Conservation (phyloP, 2,797 vertebrate genomes). For the Hypotaenidia okinawae region DNA sequence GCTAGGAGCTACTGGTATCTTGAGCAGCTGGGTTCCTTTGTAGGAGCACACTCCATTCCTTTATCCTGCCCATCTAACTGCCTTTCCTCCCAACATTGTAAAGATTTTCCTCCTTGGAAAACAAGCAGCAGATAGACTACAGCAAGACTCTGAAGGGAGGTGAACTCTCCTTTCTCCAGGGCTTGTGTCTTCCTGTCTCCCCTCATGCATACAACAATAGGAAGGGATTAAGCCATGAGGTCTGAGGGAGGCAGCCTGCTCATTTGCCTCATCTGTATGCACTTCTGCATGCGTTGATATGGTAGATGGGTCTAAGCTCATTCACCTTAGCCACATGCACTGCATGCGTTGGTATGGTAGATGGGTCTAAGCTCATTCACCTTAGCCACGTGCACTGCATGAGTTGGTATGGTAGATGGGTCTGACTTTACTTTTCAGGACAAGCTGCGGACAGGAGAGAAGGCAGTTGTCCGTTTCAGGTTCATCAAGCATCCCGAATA, state of each 20-base stretch:
- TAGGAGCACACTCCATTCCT: background rate
- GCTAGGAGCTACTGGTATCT: background rate
- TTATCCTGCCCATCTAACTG: background rate
- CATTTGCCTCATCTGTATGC: background rate
- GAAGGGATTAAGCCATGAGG: background rate
- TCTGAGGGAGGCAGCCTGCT: background rate
- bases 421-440: constrained; percentile 80
- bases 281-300: background rate
- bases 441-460: constrained; percentile 95
- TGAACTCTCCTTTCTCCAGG: background rate
- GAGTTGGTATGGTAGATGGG: background rate
- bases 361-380: background rate
- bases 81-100: background rate
- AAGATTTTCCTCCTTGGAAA: background rate
- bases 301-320: background rate
- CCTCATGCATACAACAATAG: background rate
- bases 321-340: background rate
- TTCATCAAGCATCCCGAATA: constrained; percentile 99
- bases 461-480: constrained; percentile 93
- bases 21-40: background rate
- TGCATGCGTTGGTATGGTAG: background rate
- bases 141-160: background rate
- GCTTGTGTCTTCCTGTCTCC: background rate
- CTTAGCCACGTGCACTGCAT: background rate
- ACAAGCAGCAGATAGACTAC: background rate